Base-by-base conservation (phyloP, 2,888 invertebrate species). In the Hecatera dysodea region DNA sequence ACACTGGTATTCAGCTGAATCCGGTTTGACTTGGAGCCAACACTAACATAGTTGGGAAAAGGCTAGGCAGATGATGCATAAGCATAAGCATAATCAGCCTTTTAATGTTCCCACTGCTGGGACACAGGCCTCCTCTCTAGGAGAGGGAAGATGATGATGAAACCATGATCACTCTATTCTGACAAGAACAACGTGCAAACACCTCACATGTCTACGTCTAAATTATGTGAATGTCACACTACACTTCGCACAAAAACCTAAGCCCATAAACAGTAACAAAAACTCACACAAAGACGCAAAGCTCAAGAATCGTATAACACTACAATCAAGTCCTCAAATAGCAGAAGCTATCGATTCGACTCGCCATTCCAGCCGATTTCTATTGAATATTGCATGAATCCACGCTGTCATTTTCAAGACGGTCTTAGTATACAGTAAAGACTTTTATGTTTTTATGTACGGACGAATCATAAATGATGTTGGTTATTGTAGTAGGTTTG, bases 381-480 rank as follows among this genome's bases (percentile, higher is more conserved):
- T 56, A 64, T 55, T 84, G 83, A 85, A 84, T 85, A 84, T 83
- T 81, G 62, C 72, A 84, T 83, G 82, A 85, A 73, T 67, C 56
- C 33, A 27, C 56, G 65, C 60, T 66, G 76, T 82, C 75, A 66
- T 81, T 77, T 82, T 60, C 60, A 72, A 84, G 69, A 80, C 63
- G 50, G 60, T 22, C 61, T 77, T n/a, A 52, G 39, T 60, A 24
- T 56, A 80, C 53, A 27, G 29, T 53, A 22, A 27, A 56, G 52
- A 57, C 59, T 63, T 67, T 46, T 62, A 59, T 60, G 56, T 70
- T 19, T 56, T 62, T 66, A 67, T 79, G 64, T 74, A 50, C 5
- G 39, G 27, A 63, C 53, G 64, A 59, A 79, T 60, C 59, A 46
- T 79, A 59, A 22, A 22, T 12, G 42, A 69, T 57, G 48, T 57